Evolutionary conservation across 2,888 invertebrate species (phyloP).

Genomic region (Eugnorisma glareosa): DNA sequence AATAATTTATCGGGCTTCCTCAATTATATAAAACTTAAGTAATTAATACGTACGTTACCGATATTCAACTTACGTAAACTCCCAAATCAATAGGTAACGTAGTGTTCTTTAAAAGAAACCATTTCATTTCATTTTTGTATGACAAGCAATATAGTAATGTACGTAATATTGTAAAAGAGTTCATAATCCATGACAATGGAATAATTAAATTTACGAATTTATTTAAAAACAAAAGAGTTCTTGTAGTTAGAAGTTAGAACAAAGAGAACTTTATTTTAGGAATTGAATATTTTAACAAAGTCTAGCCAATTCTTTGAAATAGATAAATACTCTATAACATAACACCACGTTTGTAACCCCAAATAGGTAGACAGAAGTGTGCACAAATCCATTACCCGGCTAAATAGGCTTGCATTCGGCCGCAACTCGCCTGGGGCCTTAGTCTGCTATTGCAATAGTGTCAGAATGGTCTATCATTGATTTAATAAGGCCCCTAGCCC

Average conservation of each 20-base stretch:
- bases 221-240: neutral
- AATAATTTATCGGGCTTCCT: conserved; percentile 11
- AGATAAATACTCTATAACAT: neutral
- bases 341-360: neutral
- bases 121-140: neutral
- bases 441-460: no score
- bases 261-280: neutral
- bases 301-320: neutral
- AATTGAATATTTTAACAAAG: neutral
- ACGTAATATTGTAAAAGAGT: neutral
- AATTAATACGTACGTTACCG: conserved; percentile 33
- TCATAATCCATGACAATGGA: neutral
- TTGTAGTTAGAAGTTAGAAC: neutral
- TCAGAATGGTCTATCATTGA: no score
- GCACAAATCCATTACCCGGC: neutral
- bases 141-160: neutral
- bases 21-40: conserved; percentile 33
- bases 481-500: no score
- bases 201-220: neutral
- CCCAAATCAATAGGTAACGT: neutral
- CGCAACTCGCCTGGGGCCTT: no score
- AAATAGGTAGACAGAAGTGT: neutral
- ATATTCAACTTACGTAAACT: conserved; percentile 34
- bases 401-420: no score
- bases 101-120: conserved; percentile 6